Evolutionary conservation across 2,113 vertebrate genomes (phyloP).

Genomic region (Melanotaenia duboulayi): DNA sequence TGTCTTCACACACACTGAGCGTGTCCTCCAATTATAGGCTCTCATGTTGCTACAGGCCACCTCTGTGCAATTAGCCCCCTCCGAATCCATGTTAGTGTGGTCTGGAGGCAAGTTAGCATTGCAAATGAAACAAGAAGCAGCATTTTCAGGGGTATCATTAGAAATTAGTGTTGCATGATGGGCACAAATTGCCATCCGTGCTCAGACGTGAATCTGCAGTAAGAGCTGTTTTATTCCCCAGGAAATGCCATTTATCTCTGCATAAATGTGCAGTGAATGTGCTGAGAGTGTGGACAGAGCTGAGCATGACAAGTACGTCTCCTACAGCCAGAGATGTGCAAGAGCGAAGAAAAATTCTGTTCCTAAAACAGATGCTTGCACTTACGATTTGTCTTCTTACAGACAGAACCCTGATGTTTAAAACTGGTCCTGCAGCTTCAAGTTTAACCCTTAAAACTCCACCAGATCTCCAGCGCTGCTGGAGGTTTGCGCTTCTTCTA

Average conservation of each 20-base stretch:
- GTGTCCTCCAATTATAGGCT: slow-evolving; percentile 75
- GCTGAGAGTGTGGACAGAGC: slow-evolving; percentile 38
- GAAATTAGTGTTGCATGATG: slow-evolving; percentile 75
- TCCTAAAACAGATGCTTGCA: slow-evolving; percentile 21
- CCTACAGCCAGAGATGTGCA: slow-evolving; percentile 16
- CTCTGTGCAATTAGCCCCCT: slow-evolving; percentile 76
- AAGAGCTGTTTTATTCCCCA: slow-evolving; percentile 45
- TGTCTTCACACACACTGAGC: slow-evolving; percentile 66
- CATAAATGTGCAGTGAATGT: slow-evolving; percentile 45
- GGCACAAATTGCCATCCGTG: slow-evolving; percentile 68
- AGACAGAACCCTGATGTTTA: not conserved
- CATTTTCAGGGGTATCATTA: slow-evolving; percentile 72
- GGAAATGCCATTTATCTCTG: slow-evolving; percentile 60
- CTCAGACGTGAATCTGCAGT: slow-evolving; percentile 63
- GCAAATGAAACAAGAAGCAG: slow-evolving; percentile 69
- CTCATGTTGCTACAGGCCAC: slow-evolving; percentile 75
- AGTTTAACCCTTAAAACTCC: no score
- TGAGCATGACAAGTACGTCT: slow-evolving; percentile 56
- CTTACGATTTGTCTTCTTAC: slow-evolving; percentile 47
- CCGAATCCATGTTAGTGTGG: slow-evolving; percentile 48
- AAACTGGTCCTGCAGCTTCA: no score
- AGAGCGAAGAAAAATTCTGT: slow-evolving; percentile 15
- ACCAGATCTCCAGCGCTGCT: no score
- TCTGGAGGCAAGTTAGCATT: slow-evolving; percentile 69
- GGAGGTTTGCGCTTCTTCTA: no score